Evolutionary conservation across 1,140 invertebrate genomes (phyloP), one percentile per base, ranked within the genome.

Genomic region (Drosophila tristis): DNA sequence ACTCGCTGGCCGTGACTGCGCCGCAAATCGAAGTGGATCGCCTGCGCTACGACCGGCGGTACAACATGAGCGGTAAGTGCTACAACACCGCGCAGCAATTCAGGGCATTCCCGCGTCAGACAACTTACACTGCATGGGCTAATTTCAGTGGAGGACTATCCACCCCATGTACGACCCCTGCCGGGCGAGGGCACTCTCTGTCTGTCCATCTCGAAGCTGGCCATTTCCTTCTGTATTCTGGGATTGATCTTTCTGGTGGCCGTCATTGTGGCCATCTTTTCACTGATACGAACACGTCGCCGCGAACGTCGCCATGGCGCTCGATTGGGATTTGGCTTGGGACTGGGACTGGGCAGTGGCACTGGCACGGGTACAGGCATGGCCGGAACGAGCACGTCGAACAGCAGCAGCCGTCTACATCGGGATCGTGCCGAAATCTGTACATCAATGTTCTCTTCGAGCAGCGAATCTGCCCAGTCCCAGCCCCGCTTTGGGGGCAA

Each of bases 1-100:
- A 96, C 76, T 96, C 95, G 62, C 94, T 96, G 44, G 95, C 96
- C 92, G 95, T 96, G n/a, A 91, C 95, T 61, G 95, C 95, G 1
- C 95, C 95, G 3, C 95, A 95, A 75, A 95, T 96, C 67, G 95
- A 96, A 80, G 85, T 95, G 53, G 95, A 95, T 75, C 73, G 93
- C 42, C 62, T 92, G 45, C 78, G 91, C 4, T 90, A 90, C 39
- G 91, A 91, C 71, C 66, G 91, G 9, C 81, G 90, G 23, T 86
- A 91, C 49, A 92, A 92, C 23, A 92, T 86, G 74, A 91, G 86
- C 62, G 91, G 91, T 92, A 71, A 76, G 79, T 48, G 20, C 20
- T 8, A 15, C n/a, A n/a, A 20, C 20, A 20, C 20, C 20, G 26
- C 26, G 1, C 29, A 8, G 29, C 29, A 31, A 31, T 31, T 2